Evolutionary conservation across 2,888 invertebrate species (phyloP), one percentile per base, ranked within the genome.

Genomic region (Brachyptera risi): DNA sequence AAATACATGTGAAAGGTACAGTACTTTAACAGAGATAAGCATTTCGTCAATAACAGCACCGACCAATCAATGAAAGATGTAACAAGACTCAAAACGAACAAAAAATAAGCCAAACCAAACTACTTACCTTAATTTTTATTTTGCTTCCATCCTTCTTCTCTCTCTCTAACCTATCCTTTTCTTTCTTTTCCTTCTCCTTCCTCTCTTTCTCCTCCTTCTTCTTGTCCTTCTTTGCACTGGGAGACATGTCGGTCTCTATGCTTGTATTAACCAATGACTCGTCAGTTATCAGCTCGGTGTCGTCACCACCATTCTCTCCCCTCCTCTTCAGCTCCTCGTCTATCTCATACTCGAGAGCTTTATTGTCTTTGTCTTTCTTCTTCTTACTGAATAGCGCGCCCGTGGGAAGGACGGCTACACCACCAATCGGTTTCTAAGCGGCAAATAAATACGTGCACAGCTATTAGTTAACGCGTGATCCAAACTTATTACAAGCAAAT

Each of bases 321-420:
- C n/a, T n/a, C 37, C 69, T 68, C 40, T 72, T 70, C 62, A 66
- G 68, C 57, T 64, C 66, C 23, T 62, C 57, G 24, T 68, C 65
- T 27, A 66, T 66, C 3, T 67, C 65, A n/a, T 66, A 65, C 40
- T 67, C 79, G 59, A 85, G 78, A 61, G 80, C 78, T 68, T 82
- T 80, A 37, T 54, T 54, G 71, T 79, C 79, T 67, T 77, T 78
- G 72, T 79, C 81, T 68, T 80, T 80, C 66, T 80, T 78, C 62
- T 80, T 73, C 61, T 80, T 83, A 51, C 73, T 71, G 49, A 65
- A 69, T 21, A 74, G 66, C 13, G 67, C 73, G 38, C 84, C 83
- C 19, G 86, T 80, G 51, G 91, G 91, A 76, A 92, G 81, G 66
- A 92, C 92, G 65, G 90, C 87, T 63, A 92, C 87, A 7, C 91